Conservation (phyloP, 35 echinoderm and acorn worm species). For the Chiridota heheva region DNA sequence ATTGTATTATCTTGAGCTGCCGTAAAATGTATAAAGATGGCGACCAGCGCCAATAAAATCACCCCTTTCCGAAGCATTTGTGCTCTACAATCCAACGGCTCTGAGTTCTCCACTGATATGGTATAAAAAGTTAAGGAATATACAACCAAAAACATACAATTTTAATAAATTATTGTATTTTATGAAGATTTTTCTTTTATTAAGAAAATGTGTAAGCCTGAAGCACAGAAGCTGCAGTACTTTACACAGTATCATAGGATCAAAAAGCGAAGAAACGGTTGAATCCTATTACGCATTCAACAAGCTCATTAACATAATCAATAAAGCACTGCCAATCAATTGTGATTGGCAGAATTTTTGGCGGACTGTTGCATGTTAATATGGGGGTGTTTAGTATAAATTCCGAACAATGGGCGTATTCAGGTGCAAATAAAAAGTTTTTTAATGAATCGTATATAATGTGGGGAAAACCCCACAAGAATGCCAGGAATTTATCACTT, state of each 20-base stretch:
- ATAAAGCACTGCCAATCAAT: conserved; percentile 29
- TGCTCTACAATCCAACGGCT: not conserved
- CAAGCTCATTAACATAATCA: conserved; percentile 43
- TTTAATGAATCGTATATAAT: no score
- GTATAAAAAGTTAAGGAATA: not conserved
- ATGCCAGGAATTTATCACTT: no score
- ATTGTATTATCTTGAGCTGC: conserved; percentile 29
- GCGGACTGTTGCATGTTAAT: conserved; percentile 7
- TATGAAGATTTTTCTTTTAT: not conserved
- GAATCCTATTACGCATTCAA: conserved; percentile 15
- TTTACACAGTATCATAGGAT: not conserved
- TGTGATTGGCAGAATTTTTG: conserved; percentile 17
- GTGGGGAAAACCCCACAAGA: no score
- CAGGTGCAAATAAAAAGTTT: no score
- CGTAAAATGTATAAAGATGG: conserved; percentile 13
- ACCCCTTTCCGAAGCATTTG: not conserved
- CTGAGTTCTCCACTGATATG: not conserved
- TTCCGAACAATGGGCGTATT: no score
- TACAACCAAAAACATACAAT: not conserved
- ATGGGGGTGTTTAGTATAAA: conserved; percentile 6
- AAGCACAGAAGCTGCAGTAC: not conserved
- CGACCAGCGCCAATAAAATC: conserved; percentile 4
- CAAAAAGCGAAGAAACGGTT: not conserved
- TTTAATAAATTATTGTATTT: not conserved
- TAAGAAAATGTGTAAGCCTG: not conserved